phyloP scores from a whole-genome alignment of 2,888 invertebrate genomes.

The Ichneumoninae sp. region DNA sequence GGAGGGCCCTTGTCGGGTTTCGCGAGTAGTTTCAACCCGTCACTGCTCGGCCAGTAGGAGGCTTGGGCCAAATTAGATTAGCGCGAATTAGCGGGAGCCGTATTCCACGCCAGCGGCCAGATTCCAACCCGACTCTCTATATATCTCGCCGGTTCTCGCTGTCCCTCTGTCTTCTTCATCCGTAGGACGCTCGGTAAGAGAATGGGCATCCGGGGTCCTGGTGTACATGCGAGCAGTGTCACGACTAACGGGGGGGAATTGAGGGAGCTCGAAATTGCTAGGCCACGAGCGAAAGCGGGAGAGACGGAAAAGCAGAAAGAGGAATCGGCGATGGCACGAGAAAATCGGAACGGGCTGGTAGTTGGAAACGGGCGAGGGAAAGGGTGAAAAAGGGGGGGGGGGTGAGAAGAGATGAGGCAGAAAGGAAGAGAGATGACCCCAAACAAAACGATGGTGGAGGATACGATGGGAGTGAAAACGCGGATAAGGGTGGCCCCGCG shows the following conservation, averaged over 20 bases:
- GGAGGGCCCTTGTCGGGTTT: conserved; percentile 66
- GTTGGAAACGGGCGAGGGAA: neutral
- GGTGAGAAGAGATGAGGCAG: neutral
- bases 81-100: conserved; percentile 77
- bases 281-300: conserved; percentile 26
- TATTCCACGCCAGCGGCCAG: conserved; percentile 75
- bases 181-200: conserved; percentile 9
- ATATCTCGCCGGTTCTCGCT: conserved; percentile 72
- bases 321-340: conserved; percentile 44
- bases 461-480: conserved; percentile 46
- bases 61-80: conserved; percentile 78
- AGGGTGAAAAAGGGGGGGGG: neutral
- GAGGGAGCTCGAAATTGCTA: conserved; percentile 45
- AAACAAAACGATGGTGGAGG: conserved; percentile 51
- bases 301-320: conserved; percentile 62
- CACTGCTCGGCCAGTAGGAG: conserved; percentile 71
- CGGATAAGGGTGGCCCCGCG: conserved; percentile 39
- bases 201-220: conserved; percentile 43
- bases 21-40: conserved; percentile 74
- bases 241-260: conserved; percentile 38
- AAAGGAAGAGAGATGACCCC: conserved; percentile 45
- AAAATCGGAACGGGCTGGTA: conserved; percentile 32
- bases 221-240: conserved; percentile 55
- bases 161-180: conserved; percentile 70
- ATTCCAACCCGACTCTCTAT: conserved; percentile 72